Evolutionary conservation across 2,797 vertebrate species (phyloP), one percentile per base, ranked within the genome.

Genomic region (Carapus acus): DNA sequence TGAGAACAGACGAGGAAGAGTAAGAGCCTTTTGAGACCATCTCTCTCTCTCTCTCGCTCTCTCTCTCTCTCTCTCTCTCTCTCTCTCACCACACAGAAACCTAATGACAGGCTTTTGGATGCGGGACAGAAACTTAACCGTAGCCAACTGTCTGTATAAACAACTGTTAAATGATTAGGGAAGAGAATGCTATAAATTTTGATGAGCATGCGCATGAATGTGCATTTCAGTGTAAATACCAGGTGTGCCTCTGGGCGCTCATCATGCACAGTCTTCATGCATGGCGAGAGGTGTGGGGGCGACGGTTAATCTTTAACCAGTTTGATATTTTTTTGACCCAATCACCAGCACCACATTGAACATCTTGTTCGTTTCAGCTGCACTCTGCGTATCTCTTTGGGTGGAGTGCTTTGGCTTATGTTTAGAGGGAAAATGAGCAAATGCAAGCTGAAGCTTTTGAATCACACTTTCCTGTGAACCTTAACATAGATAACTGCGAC

Each of bases 381-480:
- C 17, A 22, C 20, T 17, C 18, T 21, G 9, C 12, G 12, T 20
- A 6, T 42, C 12, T 2, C n/a, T n/a, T 23, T 5, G 2, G 9
- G 14, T 20, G 20, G 8, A 43, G n/a, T 18, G 12, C 9, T 43
- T n/a, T 15, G 21, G 41, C 13, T 23, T 41, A 12, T 41, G 13
- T 20, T 13, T 6, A 12, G 18, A 21, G 21, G 39, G 21, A 19
- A 14, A 41, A 41, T 41, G 18, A 41, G 39, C 11, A 9, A 1
- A 41, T 0, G 34, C 21, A 23, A 11, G 2, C 38, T 41, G 44
- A 0, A 8, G 14, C 44, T 60, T 27, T 18, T 68, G 61, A 63
- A 74, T 74, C 69, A 65, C 53, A 17, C 53, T 65, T 68, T 50
- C 23, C 54, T 69, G 21, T 71, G 65, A 78, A 70, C 67, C 41